These are phyloP conservation scores for Cossypha dichroa DNA, from an alignment of 2,797 vertebrate genomes.

Conservation along the genomic window DNA sequence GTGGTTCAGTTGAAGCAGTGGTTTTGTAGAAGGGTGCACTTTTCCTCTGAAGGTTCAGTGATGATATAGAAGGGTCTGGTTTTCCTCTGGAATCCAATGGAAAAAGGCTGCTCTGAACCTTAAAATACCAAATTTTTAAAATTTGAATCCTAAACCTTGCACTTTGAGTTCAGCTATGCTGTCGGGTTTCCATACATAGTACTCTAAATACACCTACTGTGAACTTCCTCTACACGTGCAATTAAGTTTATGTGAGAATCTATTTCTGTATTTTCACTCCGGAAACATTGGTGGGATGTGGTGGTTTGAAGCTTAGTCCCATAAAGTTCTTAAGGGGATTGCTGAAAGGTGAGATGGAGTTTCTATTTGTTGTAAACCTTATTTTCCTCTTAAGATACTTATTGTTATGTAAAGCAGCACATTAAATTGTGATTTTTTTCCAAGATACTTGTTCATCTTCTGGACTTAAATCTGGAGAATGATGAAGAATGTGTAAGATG, in stretches of 20 bases:
- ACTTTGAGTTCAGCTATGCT: not conserved
- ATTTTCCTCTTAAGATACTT: not conserved
- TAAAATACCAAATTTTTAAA: not conserved
- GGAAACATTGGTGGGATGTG: not conserved
- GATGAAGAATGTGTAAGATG: not conserved
- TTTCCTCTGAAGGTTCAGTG: too few species aligned
- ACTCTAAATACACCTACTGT: not conserved
- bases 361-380: not conserved
- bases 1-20: too few species aligned
- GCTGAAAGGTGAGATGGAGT: not conserved
- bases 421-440: not conserved
- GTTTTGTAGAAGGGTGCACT: too few species aligned
- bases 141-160: not conserved
- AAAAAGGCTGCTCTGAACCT: not conserved
- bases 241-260: not conserved
- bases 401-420: not conserved
- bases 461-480: not conserved
- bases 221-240: not conserved
- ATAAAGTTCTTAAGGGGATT: not conserved
- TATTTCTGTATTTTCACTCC: not conserved
- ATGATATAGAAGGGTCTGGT: too few species aligned
- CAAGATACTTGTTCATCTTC: not conserved
- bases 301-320: not conserved
- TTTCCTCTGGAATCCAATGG: too few species aligned
- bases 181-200: not conserved